These are phyloP conservation scores for Colaptes auratus DNA, from an alignment of 2,113 vertebrate species.

Conservation along the genomic window DNA sequence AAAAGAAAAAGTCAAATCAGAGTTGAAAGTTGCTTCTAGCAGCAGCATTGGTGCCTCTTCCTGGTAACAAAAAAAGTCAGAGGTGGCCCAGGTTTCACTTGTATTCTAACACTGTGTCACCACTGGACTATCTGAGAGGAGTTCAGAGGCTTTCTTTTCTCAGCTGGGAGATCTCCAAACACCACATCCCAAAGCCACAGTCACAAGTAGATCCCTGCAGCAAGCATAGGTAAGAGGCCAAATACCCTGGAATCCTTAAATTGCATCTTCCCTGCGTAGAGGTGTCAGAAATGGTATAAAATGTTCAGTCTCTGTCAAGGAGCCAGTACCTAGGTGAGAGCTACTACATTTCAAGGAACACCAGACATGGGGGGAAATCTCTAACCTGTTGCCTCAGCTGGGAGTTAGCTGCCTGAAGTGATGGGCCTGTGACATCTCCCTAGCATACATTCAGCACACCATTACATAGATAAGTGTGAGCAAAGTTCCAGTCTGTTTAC, in stretches of 20 bases:
- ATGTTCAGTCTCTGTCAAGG: not conserved
- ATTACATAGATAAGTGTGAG: constrained; percentile 6
- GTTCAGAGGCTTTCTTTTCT: not conserved
- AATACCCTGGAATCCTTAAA: not conserved
- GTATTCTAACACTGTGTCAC: not conserved
- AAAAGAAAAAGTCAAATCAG: not conserved
- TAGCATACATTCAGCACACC: not conserved
- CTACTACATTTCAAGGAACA: not conserved
- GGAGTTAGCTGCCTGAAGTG: not conserved
- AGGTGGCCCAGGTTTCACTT: not conserved
- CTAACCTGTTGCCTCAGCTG: constrained; percentile 10
- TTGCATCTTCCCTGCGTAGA: not conserved
- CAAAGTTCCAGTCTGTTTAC: constrained; percentile 10
- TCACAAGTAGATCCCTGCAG: not conserved
- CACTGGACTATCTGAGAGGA: not conserved
- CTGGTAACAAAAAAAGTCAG: not conserved
- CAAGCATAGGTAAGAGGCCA: not conserved
- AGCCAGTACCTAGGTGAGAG: not conserved
- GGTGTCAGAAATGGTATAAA: not conserved
- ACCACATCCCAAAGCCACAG: rapidly evolving
- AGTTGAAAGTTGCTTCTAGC: not conserved
- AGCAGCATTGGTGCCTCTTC: not conserved
- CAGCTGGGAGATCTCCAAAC: not conserved
- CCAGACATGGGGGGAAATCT: not conserved
- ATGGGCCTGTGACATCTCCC: constrained; percentile 30